Evolutionary conservation across 2,888 invertebrate species (phyloP).

Genomic region (Euproctis similis): DNA sequence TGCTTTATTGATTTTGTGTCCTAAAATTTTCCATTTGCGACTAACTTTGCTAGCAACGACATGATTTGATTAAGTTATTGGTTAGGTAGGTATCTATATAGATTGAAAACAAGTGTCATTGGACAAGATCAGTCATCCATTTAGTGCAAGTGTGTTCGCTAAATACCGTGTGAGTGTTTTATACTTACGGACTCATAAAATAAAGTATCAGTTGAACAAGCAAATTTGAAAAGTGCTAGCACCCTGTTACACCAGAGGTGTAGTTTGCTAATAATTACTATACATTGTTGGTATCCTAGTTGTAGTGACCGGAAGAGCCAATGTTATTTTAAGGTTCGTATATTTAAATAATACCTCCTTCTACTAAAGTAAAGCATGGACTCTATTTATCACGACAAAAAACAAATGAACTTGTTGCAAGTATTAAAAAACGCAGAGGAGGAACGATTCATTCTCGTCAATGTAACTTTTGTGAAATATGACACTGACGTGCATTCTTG

Average conservation of each 20-base stretch:
- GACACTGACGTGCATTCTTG: conserved; percentile 19
- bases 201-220: conserved; percentile 26
- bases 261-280: no score
- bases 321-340: conserved; percentile 69
- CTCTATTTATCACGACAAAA: no score
- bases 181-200: conserved; percentile 19
- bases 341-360: conserved; percentile 24
- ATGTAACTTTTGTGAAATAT: conserved; percentile 17
- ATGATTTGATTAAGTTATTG: conserved; percentile 36
- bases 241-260: conserved; percentile 21
- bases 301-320: conserved; percentile 59
- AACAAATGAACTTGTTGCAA: no score
- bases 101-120: conserved; percentile 52
- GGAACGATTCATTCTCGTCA: no score
- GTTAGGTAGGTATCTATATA: conserved; percentile 34
- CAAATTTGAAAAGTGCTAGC: conserved; percentile 24
- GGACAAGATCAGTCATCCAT: conserved; percentile 53
- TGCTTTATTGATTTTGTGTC: conserved; percentile 48
- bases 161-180: conserved; percentile 34
- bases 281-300: conserved; percentile 49
- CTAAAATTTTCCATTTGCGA: conserved; percentile 36
- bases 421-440: no score
- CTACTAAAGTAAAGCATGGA: conserved; percentile 25
- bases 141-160: conserved; percentile 47
- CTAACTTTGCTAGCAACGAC: conserved; percentile 30